Base-by-base conservation (phyloP, 1,140 invertebrate species). In the Meloidogyne floridensis region DNA sequence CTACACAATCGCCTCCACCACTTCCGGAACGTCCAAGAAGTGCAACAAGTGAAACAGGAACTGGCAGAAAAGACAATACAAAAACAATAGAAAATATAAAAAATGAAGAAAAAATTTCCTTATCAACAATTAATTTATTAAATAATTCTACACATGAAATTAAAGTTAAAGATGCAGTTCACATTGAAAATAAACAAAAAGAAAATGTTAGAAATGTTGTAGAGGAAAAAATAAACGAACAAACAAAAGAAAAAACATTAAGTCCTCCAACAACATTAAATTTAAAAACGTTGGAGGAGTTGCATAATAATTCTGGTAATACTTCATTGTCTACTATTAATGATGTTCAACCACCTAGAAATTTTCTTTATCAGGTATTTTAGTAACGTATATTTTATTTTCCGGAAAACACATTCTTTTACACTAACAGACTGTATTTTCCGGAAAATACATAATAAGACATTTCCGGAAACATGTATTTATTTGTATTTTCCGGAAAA, bases 11-110 rank as follows among this genome's bases (percentile, higher is more conserved):
- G 9, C 77, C 77, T 15, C 77, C 77, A 71, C 77, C 77, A 9
- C 53, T 79, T 43, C 77, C 77, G 42, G 47, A 79, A 79, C 54
- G 77, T 15, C 77, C 77, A n/a, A 53, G 13, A 43, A 74, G 18
- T 54, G 53, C 53, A n/a, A 54, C 72, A 74, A 54, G 20, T 47
- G 72, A 74, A 74, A 15, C 43, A 32, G 0, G 0, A 51, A n/a
- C 6, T 53, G 15, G 0, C 5, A 42, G 70, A 42, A 18, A 71
- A 71, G 32, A 71, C 5, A 42, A 6, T 6, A 8, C 4, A 47
- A 47, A 47, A 6, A 59, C 11, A 13, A 15, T 3, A 65, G 5
- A 65, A 65, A 18, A 65, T 65, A 65, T 6, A 65, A 18, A 65
- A 65, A 15, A 65, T 6, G 59, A 32, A 32, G 32, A 18, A 65